Evolutionary conservation across 2,113 vertebrate genomes (phyloP), one percentile per base, ranked within the genome.

Genomic region (Pomatostomus ruficeps): DNA sequence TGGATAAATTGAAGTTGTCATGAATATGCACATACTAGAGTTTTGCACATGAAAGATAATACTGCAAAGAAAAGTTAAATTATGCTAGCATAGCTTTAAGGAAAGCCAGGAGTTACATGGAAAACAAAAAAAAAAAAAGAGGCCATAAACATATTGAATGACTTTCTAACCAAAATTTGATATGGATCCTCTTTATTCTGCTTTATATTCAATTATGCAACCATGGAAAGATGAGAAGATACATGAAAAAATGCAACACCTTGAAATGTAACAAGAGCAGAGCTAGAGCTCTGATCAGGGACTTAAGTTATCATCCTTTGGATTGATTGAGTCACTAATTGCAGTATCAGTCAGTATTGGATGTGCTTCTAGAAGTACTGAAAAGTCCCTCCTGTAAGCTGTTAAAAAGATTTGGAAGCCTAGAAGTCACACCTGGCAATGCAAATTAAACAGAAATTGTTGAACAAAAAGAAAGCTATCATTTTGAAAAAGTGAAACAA

Each of bases 301-400:
- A 15, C 54, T 77, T 85, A 57, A 86, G 59, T 85, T 31, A 35
- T 46, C 61, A 54, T 89, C 75, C 55, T 51, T 49, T 49, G 82
- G 74, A 95, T 70, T 96, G 89, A 91, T 51, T 74, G 54, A 67
- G 59, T 92, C 78, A 91, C 33, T 96, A 91, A 97, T 68, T 96
- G 54, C 59, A 88, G 55, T 87, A 95, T 94, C 86, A 88, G 94
- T 90, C 91, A 92, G 40, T 59, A 51, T 23, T 89, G 87, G 21
- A 78, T 86, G 15, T 77, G 21, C 23, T 83, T 70, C 52, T 88
- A 93, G 54, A 92, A 89, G 48, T 63, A 92, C 48, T 68, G 80
- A 83, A 82, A 93, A 70, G 88, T 82, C 66, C 43, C 68, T 95
- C 63, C 19, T 95, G 24, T 67, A 88, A 71, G 42, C 73, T 94